These are phyloP conservation scores for Rhagologus leucostigma DNA, from an alignment of 2,113 vertebrate genomes.

Conservation along the genomic window DNA sequence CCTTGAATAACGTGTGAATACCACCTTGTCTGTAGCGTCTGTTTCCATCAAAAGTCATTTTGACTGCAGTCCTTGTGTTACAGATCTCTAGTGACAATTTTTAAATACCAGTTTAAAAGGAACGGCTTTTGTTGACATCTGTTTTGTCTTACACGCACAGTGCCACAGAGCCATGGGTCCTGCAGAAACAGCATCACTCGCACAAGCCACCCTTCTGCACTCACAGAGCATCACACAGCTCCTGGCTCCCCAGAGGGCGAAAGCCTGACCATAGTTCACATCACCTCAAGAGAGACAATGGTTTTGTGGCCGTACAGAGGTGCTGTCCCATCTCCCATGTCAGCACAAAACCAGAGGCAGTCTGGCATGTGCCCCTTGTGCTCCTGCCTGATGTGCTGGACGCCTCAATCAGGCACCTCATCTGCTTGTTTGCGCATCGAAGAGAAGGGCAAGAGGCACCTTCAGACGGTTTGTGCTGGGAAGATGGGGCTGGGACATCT, in stretches of 20 bases:
- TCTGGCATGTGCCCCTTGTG: not conserved
- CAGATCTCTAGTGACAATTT: not conserved
- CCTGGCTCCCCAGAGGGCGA: not conserved
- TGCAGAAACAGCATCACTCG: rapidly evolving
- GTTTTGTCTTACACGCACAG: rapidly evolving
- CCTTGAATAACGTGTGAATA: rapidly evolving
- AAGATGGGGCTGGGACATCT: not conserved
- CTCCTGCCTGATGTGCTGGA: not conserved
- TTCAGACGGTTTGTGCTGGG: not conserved
- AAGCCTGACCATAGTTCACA: not conserved
- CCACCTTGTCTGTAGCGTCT: not conserved
- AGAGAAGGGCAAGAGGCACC: not conserved
- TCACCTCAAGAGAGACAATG: not conserved
- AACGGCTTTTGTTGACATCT: not conserved
- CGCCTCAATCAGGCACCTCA: rapidly evolving
- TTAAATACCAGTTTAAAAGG: not conserved
- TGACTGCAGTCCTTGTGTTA: not conserved
- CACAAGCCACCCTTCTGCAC: not conserved
- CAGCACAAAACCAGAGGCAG: not conserved
- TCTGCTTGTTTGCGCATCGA: not conserved
- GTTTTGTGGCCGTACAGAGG: not conserved
- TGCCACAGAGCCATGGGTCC: not conserved
- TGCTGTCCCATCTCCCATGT: not conserved
- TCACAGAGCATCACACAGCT: not conserved
- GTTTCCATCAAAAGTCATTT: not conserved